These are phyloP conservation scores for Rhopalosiphum nymphaeae DNA, from an alignment of 2,888 invertebrate species.

Conservation along the genomic window DNA sequence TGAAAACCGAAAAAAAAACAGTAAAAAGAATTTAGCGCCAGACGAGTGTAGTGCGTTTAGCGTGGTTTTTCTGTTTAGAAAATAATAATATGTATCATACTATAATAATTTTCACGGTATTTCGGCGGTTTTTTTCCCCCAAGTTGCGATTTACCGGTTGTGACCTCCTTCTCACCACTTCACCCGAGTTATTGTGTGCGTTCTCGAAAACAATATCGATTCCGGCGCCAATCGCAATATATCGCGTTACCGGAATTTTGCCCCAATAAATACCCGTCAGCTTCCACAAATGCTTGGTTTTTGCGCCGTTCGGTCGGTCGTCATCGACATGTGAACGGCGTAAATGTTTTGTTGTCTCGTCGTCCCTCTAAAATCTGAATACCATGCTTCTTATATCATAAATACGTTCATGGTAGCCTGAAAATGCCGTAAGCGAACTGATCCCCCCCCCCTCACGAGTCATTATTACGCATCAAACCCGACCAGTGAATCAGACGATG, in stretches of 20 bases:
- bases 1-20: neutral
- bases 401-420: neutral
- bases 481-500: neutral
- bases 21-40: neutral
- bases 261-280: conserved; percentile 39
- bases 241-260: conserved; percentile 27
- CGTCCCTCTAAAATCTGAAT: conserved; percentile 39
- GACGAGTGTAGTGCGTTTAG: neutral
- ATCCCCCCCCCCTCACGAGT: accelerated
- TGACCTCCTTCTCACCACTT: too few relatives aligned
- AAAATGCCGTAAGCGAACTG: neutral
- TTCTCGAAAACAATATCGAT: conserved; percentile 44
- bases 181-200: neutral
- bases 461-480: neutral
- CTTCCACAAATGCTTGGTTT: conserved; percentile 41
- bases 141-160: neutral
- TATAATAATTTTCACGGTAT: neutral
- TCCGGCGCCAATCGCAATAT: neutral
- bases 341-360: neutral
- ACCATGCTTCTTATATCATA: conserved; percentile 14
- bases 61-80: neutral
- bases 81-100: neutral
- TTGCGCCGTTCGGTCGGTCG: neutral
- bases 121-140: neutral
- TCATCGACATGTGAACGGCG: conserved; percentile 12